Percentiles rank a stretch among this genome's conserved stretches.
Evolutionary conservation across 2,888 invertebrate genomes (phyloP).

Genomic region (Lepidocyrtinus sp.): DNA sequence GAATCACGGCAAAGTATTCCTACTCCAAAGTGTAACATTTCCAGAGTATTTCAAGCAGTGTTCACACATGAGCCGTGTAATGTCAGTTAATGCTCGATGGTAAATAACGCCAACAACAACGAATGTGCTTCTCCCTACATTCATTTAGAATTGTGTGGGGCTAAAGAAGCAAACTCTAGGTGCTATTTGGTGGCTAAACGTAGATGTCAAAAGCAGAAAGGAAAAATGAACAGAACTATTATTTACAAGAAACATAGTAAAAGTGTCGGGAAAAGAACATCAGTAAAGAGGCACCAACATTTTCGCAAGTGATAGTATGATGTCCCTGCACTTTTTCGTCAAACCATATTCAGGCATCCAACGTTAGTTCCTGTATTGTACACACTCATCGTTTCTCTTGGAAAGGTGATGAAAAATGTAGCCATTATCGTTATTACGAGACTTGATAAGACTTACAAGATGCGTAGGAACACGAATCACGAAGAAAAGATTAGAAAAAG

Average conservation of each 20-base stretch:
- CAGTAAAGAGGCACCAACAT: slow-evolving; percentile 21
- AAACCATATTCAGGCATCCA: not conserved
- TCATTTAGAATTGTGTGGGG: too few species aligned
- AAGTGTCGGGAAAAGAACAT: slow-evolving; percentile 43
- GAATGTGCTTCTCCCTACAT: too few species aligned
- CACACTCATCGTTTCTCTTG: too few species aligned
- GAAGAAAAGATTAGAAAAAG: slow-evolving; percentile 31
- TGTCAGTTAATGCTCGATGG: too few species aligned
- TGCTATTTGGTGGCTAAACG: too few species aligned
- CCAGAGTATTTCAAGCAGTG: too few species aligned
- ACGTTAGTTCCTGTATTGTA: not conserved
- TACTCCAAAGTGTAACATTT: too few species aligned
- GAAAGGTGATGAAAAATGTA: slow-evolving; percentile 52
- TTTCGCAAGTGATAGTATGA: slow-evolving; percentile 46
- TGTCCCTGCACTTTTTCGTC: slow-evolving; percentile 28
- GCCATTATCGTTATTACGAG: slow-evolving; percentile 47
- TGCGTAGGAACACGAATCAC: slow-evolving; percentile 33
- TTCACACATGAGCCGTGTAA: too few species aligned
- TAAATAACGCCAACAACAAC: too few species aligned
- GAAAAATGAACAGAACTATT: slow-evolving; percentile 43
- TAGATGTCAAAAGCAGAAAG: too few species aligned
- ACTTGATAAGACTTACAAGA: slow-evolving; percentile 43
- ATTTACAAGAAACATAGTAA: slow-evolving; percentile 49
- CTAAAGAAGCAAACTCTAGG: too few species aligned
- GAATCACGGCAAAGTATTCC: too few species aligned